These are phyloP conservation scores for Megaceryle alcyon DNA, from an alignment of 2,797 vertebrate species.

Conservation along the genomic window DNA sequence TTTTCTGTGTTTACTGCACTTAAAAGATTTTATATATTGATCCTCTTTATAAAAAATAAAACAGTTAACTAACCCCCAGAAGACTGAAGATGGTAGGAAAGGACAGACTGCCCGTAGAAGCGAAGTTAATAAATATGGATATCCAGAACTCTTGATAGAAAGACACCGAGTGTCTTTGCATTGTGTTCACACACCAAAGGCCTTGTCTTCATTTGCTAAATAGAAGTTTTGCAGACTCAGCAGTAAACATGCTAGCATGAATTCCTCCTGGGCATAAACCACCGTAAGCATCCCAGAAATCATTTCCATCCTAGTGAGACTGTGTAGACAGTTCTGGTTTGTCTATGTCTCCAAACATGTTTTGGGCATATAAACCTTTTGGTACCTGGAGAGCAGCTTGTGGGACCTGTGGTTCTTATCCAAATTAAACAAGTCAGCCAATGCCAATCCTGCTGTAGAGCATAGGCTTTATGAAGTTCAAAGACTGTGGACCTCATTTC, in stretches of 20 bases:
- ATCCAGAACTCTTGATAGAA: neutral
- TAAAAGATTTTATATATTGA: slow-evolving; percentile 57
- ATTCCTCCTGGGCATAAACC: neutral
- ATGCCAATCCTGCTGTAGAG: neutral
- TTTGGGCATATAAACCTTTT: neutral
- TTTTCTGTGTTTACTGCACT: slow-evolving; percentile 59
- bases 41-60: slow-evolving; percentile 53
- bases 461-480: neutral
- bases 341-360: neutral
- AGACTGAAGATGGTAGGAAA: neutral
- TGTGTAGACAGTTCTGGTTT: neutral
- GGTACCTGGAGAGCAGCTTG: neutral
- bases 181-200: neutral
- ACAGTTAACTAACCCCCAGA: neutral
- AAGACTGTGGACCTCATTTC: neutral
- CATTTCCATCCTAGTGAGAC: neutral
- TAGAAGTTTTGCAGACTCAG: neutral
- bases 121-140: neutral
- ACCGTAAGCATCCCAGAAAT: neutral
- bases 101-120: neutral
- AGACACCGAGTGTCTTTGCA: neutral
- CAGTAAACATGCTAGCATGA: neutral
- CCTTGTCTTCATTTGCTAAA: neutral
- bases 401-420: neutral
- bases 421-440: neutral